These are phyloP conservation scores for Bostrychus sinensis DNA, from an alignment of 2,113 vertebrate genomes.

Conservation along the genomic window DNA sequence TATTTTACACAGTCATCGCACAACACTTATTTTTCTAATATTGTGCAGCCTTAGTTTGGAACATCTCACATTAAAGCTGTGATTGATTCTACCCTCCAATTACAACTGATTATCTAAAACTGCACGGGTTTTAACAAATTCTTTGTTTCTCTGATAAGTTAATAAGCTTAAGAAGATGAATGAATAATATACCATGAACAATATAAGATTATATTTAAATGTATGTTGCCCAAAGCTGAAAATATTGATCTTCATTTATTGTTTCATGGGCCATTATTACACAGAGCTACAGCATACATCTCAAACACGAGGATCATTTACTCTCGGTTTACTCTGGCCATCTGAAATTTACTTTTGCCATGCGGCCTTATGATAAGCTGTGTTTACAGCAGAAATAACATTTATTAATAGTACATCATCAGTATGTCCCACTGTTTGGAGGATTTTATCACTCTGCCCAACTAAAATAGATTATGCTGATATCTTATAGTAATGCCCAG, in stretches of 20 bases:
- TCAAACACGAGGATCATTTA: neutral
- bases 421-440: neutral
- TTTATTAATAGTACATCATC: neutral
- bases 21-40: too few relatives aligned
- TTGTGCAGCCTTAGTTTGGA: too few relatives aligned
- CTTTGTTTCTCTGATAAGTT: too few relatives aligned
- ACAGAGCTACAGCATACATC: neutral
- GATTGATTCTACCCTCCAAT: too few relatives aligned
- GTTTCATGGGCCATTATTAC: neutral
- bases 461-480: too few relatives aligned
- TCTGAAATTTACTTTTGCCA: slow-evolving; percentile 1
- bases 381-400: neutral
- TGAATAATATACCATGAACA: too few relatives aligned
- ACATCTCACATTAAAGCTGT: too few relatives aligned
- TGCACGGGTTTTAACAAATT: too few relatives aligned
- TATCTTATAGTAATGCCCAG: too few relatives aligned
- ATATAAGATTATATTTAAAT: neutral
- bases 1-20: too few relatives aligned
- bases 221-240: neutral
- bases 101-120: too few relatives aligned
- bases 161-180: too few relatives aligned
- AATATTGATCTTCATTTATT: neutral
- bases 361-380: neutral
- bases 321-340: neutral
- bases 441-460: neutral